phyloP scores from a whole-genome alignment of 1,140 invertebrate species.

The Listronotus oregonensis region DNA sequence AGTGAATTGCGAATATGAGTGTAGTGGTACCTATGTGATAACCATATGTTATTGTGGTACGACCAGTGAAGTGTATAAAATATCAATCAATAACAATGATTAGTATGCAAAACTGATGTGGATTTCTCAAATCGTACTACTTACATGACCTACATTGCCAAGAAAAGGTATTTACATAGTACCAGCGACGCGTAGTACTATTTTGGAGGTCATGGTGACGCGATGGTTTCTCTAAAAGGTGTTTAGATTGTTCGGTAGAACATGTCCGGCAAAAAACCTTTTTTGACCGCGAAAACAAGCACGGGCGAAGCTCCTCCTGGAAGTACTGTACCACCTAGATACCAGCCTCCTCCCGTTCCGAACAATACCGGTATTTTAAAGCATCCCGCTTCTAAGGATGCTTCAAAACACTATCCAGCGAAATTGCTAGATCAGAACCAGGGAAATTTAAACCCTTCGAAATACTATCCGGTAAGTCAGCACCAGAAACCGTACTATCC shows the following conservation, averaged over 20 bases:
- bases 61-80: neutral
- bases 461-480: slow-evolving; percentile 29
- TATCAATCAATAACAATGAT: slow-evolving; percentile 12
- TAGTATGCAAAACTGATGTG: slow-evolving; percentile 31
- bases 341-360: slow-evolving; percentile 68
- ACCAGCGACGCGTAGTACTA: slow-evolving; percentile 22
- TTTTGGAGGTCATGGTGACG: slow-evolving; percentile 38
- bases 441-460: slow-evolving; percentile 20
- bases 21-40: neutral
- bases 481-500: slow-evolving; percentile 30
- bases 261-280: slow-evolving; percentile 55
- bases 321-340: slow-evolving; percentile 62
- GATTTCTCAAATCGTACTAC: slow-evolving; percentile 39
- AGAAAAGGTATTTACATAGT: slow-evolving; percentile 39
- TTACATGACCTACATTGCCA: slow-evolving; percentile 44
- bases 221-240: slow-evolving; percentile 23
- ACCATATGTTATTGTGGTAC: neutral
- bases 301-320: slow-evolving; percentile 31
- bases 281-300: slow-evolving; percentile 47
- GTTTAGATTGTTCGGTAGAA: slow-evolving; percentile 37
- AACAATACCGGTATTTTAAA: slow-evolving; percentile 61
- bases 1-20: neutral
- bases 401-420: slow-evolving; percentile 35
- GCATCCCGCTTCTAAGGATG: slow-evolving; percentile 52
- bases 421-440: slow-evolving; percentile 23